These are phyloP conservation scores for Heliocidaris erythrogramma DNA, from an alignment of 35 echinoderm and acorn worm species.

Conservation along the genomic window DNA sequence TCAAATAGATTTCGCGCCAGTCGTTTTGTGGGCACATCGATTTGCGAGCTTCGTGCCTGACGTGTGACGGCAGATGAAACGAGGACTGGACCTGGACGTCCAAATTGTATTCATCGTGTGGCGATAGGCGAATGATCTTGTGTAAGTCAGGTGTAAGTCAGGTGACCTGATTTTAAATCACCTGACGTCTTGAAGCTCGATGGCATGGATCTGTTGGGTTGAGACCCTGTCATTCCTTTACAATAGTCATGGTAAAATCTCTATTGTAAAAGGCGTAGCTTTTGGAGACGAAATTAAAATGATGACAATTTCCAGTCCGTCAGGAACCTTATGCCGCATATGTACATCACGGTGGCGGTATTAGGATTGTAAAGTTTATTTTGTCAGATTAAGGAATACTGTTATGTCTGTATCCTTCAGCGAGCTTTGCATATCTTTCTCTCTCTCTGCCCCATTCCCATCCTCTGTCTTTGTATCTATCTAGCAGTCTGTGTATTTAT, in stretches of 20 bases:
- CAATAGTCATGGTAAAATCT: background rate
- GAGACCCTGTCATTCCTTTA: background rate
- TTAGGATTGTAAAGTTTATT: background rate
- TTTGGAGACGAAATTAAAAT: background rate
- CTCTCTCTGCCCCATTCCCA: too few species aligned
- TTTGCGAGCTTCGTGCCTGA: background rate
- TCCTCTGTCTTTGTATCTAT: too few species aligned
- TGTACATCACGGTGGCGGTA: background rate
- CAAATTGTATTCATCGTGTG: background rate
- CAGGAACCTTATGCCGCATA: background rate
- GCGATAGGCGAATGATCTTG: background rate
- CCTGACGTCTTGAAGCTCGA: background rate
- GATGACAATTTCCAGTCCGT: background rate
- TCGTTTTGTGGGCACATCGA: background rate
- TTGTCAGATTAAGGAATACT: background rate
- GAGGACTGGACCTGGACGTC: background rate
- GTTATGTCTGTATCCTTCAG: background rate
- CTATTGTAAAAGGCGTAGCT: background rate
- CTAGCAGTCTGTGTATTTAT: too few species aligned
- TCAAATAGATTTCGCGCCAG: background rate
- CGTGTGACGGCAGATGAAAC: background rate
- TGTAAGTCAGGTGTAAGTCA: background rate
- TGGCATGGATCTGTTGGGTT: background rate
- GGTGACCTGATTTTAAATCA: background rate
- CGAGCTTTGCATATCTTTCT: background rate